These are phyloP conservation scores for Chrysochloris asiatica DNA, from an alignment of 2,113 vertebrate species.

Conservation along the genomic window DNA sequence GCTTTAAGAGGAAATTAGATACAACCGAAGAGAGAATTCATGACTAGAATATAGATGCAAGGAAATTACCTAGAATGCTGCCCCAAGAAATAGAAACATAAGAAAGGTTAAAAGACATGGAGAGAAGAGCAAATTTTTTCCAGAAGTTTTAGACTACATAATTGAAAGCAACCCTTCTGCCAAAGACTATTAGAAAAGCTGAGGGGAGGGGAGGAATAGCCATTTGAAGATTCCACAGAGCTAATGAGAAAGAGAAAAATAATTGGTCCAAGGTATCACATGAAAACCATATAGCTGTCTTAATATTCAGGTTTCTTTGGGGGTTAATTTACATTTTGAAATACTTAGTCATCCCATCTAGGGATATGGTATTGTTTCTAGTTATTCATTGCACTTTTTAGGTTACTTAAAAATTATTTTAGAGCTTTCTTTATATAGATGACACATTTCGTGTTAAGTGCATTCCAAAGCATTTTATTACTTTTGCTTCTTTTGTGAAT, in stretches of 20 bases:
- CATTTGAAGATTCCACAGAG: background rate
- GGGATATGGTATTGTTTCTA: background rate
- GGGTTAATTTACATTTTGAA: slow-evolving; percentile 52
- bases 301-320: slow-evolving; percentile 30
- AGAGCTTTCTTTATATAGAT: background rate
- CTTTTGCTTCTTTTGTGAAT: background rate
- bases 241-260: background rate
- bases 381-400: background rate
- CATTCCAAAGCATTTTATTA: background rate
- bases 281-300: background rate
- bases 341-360: background rate
- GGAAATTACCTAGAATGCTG: background rate
- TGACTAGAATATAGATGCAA: background rate
- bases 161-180: background rate
- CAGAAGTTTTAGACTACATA: background rate
- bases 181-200: background rate
- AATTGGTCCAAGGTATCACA: background rate
- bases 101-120: background rate
- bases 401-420: background rate
- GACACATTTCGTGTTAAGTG: background rate
- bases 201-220: background rate
- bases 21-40: background rate
- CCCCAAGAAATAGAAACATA: background rate
- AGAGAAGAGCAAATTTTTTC: slow-evolving; percentile 35
- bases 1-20: slow-evolving; percentile 29